Conservation (phyloP, 2,113 vertebrate genomes). For the Petrocephalus zakoni region DNA sequence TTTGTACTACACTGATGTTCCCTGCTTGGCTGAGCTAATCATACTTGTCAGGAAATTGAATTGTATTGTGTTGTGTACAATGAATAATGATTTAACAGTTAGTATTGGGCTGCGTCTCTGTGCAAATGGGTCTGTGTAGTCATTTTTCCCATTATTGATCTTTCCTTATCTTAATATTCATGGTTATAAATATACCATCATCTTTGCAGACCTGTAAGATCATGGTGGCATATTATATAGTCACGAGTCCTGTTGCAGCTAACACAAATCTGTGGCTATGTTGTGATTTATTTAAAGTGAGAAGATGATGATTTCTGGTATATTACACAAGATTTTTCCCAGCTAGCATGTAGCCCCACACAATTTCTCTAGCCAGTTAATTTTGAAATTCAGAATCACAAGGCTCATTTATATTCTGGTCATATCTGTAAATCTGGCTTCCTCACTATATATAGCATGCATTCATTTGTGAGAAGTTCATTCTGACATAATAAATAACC, state of each 20-base stretch:
- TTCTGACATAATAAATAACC: constrained; percentile 3
- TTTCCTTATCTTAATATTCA: background rate
- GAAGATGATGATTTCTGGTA: background rate
- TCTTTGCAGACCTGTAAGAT: background rate
- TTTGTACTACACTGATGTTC: background rate
- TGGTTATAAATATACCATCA: background rate
- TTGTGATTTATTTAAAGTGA: background rate
- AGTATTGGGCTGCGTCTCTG: background rate
- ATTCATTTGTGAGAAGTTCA: constrained; percentile 5
- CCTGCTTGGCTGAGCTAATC: background rate
- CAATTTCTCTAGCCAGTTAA: background rate
- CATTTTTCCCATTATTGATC: background rate
- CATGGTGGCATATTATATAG: background rate
- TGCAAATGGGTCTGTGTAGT: background rate
- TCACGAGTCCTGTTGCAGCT: background rate
- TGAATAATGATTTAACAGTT: background rate
- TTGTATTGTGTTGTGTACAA: constrained; percentile 9
- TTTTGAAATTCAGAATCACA: background rate
- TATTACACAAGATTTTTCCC: background rate
- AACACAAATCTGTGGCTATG: background rate
- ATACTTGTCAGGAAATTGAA: constrained; percentile 1
- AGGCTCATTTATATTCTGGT: background rate
- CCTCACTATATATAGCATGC: constrained; percentile 5
- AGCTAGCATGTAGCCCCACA: background rate
- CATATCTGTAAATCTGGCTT: constrained; percentile 3